Percentiles rank a stretch among this genome's conserved stretches.
Conservation (phyloP, 2,113 vertebrate genomes). For the Enhydra lutris region DNA sequence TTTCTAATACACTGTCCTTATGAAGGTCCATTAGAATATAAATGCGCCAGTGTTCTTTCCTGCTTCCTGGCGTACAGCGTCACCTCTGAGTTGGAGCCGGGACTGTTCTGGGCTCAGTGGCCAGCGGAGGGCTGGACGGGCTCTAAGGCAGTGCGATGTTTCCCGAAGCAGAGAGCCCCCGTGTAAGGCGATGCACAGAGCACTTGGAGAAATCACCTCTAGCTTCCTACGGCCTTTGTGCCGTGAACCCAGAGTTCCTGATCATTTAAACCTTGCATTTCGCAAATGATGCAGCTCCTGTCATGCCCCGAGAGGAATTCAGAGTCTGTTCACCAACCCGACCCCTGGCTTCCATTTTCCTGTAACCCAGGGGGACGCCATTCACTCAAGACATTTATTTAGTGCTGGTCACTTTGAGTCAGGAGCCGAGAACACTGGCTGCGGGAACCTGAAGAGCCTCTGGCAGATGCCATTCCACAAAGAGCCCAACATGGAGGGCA, state of each 20-base stretch:
- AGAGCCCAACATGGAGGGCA: rapidly evolving
- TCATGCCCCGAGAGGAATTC: neutral
- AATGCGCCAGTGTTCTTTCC: neutral
- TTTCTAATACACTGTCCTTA: neutral
- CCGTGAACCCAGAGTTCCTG: neutral
- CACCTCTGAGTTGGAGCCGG: too few species aligned
- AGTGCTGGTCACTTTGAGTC: neutral
- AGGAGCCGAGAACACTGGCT: neutral
- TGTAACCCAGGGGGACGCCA: neutral
- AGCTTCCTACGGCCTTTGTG: neutral
- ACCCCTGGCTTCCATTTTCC: neutral
- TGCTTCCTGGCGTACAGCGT: neutral
- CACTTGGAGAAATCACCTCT: too few species aligned
- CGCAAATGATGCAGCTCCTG: neutral
- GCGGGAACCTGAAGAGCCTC: neutral
- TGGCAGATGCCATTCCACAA: neutral
- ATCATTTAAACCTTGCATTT: neutral
- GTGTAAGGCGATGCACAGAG: too few species aligned
- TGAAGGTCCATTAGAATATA: neutral
- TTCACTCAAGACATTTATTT: neutral
- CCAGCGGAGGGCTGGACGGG: neutral
- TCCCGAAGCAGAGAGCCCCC: neutral
- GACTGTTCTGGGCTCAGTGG: neutral
- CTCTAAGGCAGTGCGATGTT: rapidly evolving
- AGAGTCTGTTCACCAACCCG: neutral